Conservation (phyloP, 2,888 invertebrate genomes). For the Erynnis tages region DNA sequence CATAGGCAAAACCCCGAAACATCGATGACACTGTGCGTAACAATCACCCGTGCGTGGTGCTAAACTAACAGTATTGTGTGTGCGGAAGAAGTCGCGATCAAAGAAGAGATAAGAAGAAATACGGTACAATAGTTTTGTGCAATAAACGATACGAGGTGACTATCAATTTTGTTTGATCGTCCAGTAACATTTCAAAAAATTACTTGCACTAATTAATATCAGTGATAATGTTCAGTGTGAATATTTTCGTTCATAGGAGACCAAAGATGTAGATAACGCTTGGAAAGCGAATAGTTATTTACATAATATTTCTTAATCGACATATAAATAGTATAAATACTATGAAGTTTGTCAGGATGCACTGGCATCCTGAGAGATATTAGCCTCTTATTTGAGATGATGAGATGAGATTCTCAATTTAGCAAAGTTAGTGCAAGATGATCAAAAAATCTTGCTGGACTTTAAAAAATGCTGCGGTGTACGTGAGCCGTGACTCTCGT, state of each 20-base stretch:
- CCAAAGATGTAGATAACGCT: no score
- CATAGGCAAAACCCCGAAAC: slow-evolving; percentile 42
- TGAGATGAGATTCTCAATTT: no score
- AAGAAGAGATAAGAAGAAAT: slow-evolving; percentile 39
- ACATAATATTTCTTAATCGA: no score
- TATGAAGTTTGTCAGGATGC: no score
- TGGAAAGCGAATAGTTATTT: no score
- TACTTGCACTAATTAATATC: slow-evolving; percentile 21
- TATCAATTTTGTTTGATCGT: slow-evolving; percentile 18
- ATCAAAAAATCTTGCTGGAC: slow-evolving; percentile 45
- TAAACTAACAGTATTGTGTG: slow-evolving; percentile 52
- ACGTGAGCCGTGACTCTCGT: slow-evolving; percentile 52
- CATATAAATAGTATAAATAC: no score
- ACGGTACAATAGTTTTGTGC: slow-evolving; percentile 60
- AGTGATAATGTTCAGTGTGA: neutral
- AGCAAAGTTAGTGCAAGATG: slow-evolving; percentile 19
- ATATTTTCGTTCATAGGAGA: no score
- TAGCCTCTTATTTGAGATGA: no score
- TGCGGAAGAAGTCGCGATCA: slow-evolving; percentile 57
- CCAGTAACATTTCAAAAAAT: slow-evolving; percentile 20
- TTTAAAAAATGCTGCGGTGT: slow-evolving; percentile 42
- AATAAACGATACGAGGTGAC: slow-evolving; percentile 51
- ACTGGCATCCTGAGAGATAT: no score
- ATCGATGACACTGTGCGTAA: slow-evolving; percentile 57
- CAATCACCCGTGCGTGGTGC: slow-evolving; percentile 61